Percentiles rank a stretch among this genome's conserved stretches.
Evolutionary conservation across 2,113 vertebrate genomes (phyloP).

Genomic region (Phylloscopus trochiloides): DNA sequence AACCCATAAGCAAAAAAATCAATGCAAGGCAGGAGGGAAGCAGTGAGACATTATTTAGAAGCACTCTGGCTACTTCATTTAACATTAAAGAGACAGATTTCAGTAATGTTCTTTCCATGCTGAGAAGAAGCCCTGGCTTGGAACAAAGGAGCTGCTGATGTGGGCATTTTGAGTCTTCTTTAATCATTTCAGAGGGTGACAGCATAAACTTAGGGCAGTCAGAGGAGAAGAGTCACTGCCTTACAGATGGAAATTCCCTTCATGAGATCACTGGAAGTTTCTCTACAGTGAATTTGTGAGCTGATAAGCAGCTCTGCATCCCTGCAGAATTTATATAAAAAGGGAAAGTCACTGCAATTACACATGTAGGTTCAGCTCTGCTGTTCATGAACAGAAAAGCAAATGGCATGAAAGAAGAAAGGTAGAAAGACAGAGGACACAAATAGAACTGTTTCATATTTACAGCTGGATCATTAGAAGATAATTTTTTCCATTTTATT

Average conservation of each 20-base stretch:
- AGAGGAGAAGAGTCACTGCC: neutral
- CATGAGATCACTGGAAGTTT: neutral
- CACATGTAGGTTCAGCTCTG: neutral
- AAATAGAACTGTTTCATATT: neutral
- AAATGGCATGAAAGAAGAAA: neutral
- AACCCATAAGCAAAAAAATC: constrained; percentile 48
- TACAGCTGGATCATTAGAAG: neutral
- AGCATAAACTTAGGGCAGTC: neutral
- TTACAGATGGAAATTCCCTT: neutral
- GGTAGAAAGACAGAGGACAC: neutral
- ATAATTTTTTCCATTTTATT: neutral
- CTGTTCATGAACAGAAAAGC: neutral
- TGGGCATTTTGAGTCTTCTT: neutral
- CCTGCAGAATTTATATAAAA: neutral
- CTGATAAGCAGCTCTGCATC: neutral
- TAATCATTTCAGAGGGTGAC: neutral
- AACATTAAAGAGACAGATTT: constrained; percentile 16
- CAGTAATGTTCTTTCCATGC: neutral
- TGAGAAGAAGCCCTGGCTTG: neutral
- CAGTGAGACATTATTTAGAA: neutral
- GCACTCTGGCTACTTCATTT: neutral
- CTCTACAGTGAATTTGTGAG: neutral
- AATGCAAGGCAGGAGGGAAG: neutral
- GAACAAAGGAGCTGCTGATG: constrained; percentile 24
- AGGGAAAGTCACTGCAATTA: neutral